phyloP scores from a whole-genome alignment of 2,888 invertebrate genomes.

The Drosophila quasianomalipes region DNA sequence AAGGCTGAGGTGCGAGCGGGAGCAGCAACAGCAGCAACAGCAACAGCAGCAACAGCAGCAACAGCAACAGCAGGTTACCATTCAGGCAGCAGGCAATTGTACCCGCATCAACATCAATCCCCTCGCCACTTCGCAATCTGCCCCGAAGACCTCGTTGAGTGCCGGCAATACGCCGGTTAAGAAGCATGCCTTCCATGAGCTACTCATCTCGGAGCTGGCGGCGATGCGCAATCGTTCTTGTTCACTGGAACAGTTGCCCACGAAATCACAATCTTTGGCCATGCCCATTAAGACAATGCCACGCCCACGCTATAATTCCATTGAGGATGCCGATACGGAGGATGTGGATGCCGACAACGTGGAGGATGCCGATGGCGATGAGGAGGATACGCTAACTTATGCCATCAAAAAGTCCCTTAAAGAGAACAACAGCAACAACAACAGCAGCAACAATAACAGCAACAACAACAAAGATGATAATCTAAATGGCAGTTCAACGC shows the following conservation, averaged over 20 bases:
- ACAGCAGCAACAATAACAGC: constrained; percentile 2
- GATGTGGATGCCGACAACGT: constrained; percentile 82
- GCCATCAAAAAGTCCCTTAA: constrained; percentile 74
- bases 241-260: constrained; percentile 83
- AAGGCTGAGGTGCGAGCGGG: constrained; percentile 1
- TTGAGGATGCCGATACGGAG: constrained; percentile 76
- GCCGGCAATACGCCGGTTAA: constrained; percentile 82
- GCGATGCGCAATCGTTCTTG: constrained; percentile 87
- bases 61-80: constrained; percentile 56
- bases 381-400: constrained; percentile 69
- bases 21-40: constrained; percentile 27
- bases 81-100: constrained; percentile 72
- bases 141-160: constrained; percentile 62
- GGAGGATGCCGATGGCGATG: constrained; percentile 79
- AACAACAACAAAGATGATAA: constrained; percentile 19
- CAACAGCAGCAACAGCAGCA: constrained; percentile 8
- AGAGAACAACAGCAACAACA: constrained; percentile 33
- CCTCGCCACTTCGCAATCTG: constrained; percentile 7
- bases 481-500: constrained; percentile 61
- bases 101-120: constrained; percentile 80
- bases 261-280: constrained; percentile 53
- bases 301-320: constrained; percentile 73
- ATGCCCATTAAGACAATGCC: constrained; percentile 52
- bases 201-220: constrained; percentile 90
- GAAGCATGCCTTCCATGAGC: constrained; percentile 87